These are phyloP conservation scores for Neomorphus geoffroyi DNA, from an alignment of 2,797 vertebrate species.

Conservation along the genomic window DNA sequence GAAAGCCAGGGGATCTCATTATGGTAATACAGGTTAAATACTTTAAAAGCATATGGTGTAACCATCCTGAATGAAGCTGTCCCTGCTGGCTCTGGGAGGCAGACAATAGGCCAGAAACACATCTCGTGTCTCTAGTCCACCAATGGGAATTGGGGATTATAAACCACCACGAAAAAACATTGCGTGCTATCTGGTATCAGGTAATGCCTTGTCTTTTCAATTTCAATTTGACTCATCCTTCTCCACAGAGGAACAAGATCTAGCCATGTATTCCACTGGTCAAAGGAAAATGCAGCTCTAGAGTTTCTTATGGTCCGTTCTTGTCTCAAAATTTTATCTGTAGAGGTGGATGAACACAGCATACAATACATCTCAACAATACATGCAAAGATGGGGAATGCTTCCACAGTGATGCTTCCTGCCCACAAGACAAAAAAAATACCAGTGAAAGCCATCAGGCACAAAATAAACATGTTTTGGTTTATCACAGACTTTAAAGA, in stretches of 20 bases:
- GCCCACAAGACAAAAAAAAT: background rate
- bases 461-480: background rate
- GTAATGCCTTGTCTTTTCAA: conserved; percentile 21
- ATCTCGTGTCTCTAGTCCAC: conserved; percentile 1
- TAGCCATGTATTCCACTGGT: background rate
- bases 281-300: background rate
- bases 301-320: background rate
- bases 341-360: background rate
- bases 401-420: background rate
- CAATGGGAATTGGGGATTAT: conserved; percentile 8
- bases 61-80: conserved; percentile 47
- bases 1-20: conserved; percentile 52
- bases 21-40: conserved; percentile 65
- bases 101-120: conserved; percentile 46
- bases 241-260: background rate
- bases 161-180: conserved; percentile 18
- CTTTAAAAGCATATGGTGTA: conserved; percentile 52
- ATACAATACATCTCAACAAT: background rate
- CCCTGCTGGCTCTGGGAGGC: conserved; percentile 15
- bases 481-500: background rate
- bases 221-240: conserved; percentile 13
- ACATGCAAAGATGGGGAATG: background rate
- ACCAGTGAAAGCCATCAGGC: background rate
- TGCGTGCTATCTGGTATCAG: background rate
- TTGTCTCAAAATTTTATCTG: background rate